Conservation (phyloP, 2,888 invertebrate species). For the Cepaea hortensis region DNA sequence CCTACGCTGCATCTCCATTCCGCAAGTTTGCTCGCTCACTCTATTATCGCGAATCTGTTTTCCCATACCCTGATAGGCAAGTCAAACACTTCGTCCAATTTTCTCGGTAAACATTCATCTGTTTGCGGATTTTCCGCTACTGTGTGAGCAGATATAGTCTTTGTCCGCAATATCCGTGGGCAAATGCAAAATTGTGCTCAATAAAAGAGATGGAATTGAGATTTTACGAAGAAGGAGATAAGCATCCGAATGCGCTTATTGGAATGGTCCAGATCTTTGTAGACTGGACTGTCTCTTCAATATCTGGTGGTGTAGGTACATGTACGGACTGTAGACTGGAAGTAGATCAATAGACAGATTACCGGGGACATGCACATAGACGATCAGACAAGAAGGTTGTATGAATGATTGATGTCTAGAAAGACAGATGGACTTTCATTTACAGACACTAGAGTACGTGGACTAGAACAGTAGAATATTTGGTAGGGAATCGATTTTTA, state of each 20-base stretch:
- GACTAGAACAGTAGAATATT: too few species aligned
- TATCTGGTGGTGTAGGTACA: too few species aligned
- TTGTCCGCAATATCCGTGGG: constrained; percentile 21
- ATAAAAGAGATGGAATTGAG: constrained; percentile 16
- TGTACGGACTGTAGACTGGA: too few species aligned
- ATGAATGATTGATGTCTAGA: too few species aligned
- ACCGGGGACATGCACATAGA: too few species aligned
- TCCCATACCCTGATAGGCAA: constrained; percentile 16
- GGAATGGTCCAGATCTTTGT: neutral
- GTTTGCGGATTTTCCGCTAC: neutral
- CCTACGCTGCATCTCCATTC: neutral
- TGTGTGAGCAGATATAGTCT: constrained; percentile 14
- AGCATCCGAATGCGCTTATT: neutral
- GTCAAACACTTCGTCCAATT: constrained; percentile 27
- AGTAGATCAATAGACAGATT: too few species aligned
- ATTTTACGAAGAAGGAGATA: neutral
- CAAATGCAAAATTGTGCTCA: constrained; percentile 15
- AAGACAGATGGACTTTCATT: too few species aligned
- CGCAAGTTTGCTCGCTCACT: neutral
- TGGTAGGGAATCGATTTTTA: too few species aligned
- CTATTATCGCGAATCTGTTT: neutral
- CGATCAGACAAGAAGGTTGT: too few species aligned
- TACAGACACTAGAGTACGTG: too few species aligned
- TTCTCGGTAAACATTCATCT: constrained; percentile 25
- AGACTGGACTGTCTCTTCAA: too few species aligned